phyloP scores from a whole-genome alignment of 2,797 vertebrate species.

The Platalea minor region DNA sequence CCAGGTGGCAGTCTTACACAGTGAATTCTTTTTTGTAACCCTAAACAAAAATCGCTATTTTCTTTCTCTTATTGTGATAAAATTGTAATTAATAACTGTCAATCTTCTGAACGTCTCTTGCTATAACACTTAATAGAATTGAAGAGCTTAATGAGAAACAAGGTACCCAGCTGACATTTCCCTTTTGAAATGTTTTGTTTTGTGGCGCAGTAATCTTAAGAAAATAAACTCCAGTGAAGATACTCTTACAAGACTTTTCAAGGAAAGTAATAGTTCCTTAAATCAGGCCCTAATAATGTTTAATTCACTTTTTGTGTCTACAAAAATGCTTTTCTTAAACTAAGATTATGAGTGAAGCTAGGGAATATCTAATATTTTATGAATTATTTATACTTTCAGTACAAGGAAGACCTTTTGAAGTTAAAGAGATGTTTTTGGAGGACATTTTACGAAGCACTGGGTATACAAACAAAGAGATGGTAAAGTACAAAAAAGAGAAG shows the following conservation, averaged over 20 bases:
- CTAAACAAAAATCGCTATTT: background rate
- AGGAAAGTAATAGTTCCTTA: background rate
- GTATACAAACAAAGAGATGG: conserved; percentile 84
- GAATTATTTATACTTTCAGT: conserved; percentile 74
- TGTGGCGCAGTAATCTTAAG: background rate
- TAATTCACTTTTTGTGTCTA: background rate
- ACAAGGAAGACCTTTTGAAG: conserved; percentile 89
- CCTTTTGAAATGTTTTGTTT: background rate
- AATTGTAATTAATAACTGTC: background rate
- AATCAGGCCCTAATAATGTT: background rate
- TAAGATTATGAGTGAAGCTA: background rate
- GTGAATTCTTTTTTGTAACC: background rate
- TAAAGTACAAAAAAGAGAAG: conserved; percentile 85
- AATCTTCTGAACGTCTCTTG: rapidly evolving
- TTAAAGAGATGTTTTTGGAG: conserved; percentile 91
- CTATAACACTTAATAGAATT: background rate
- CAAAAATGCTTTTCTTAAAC: background rate
- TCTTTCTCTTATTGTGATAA: background rate
- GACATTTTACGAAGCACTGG: conserved; percentile 88
- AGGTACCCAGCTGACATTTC: background rate
- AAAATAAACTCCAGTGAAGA: background rate
- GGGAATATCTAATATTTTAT: background rate
- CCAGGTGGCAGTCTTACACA: background rate
- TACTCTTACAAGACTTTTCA: background rate
- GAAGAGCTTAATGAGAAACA: background rate